These are phyloP conservation scores for Lucifuga dentata DNA, from an alignment of 2,113 vertebrate species.

Conservation along the genomic window DNA sequence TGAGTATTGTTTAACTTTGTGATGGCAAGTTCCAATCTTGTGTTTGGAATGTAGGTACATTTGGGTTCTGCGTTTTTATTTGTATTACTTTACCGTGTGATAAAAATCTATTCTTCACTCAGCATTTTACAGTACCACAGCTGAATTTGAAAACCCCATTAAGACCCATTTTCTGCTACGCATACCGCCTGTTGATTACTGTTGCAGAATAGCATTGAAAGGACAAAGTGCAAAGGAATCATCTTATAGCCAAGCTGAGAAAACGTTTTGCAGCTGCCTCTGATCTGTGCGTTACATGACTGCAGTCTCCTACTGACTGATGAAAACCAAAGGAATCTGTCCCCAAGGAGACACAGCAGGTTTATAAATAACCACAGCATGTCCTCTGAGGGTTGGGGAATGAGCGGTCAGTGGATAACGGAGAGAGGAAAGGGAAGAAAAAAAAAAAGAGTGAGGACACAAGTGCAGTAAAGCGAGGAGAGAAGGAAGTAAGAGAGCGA, in stretches of 20 bases:
- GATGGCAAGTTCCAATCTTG: too few relatives aligned
- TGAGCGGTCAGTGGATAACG: slow-evolving; percentile 55
- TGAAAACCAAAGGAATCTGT: slow-evolving; percentile 44
- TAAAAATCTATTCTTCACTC: too few relatives aligned
- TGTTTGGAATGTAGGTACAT: too few relatives aligned
- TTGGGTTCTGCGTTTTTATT: too few relatives aligned
- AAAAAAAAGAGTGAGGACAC: slow-evolving; percentile 15
- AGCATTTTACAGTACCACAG: too few relatives aligned
- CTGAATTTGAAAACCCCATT: too few relatives aligned
- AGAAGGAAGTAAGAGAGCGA: background rate
- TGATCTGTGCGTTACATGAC: slow-evolving; percentile 18
- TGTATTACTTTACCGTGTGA: too few relatives aligned
- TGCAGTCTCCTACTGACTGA: slow-evolving; percentile 39
- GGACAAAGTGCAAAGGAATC: slow-evolving; percentile 3
- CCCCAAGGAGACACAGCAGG: slow-evolving; percentile 49
- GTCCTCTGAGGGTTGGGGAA: slow-evolving; percentile 64
- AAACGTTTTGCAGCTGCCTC: background rate
- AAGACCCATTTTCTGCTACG: background rate
- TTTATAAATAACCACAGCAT: slow-evolving; percentile 64
- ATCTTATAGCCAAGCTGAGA: background rate
- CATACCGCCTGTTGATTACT: background rate
- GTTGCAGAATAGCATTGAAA: background rate
- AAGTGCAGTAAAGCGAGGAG: slow-evolving; percentile 4
- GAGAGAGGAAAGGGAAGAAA: slow-evolving; percentile 34
- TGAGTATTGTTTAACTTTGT: too few relatives aligned